Base-by-base conservation (phyloP, 2,797 vertebrate genomes). In the Poliocrania exsul region DNA sequence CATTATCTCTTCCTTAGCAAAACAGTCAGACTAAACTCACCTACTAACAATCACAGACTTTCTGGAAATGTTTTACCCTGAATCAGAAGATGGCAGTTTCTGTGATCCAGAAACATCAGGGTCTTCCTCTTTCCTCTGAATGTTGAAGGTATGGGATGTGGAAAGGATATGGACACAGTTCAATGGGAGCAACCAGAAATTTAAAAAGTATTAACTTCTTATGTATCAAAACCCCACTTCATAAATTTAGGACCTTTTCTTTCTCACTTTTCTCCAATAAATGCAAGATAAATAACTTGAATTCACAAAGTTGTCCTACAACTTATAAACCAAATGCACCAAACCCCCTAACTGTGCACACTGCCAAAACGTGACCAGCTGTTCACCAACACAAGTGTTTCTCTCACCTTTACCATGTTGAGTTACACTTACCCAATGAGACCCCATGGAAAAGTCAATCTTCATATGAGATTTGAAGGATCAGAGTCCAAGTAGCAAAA, bases 401-500 rank as follows among this genome's bases (percentile, higher is more conserved):
- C 56, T 54, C 29, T 53, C 61, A 90, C 62, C 47, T 70, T 49
- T 31, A 53, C 40, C 54, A 9, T 14, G 5, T 0, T 67, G 80
- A 88, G 17, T 46, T 79, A 42, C 53, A 46, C 35, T 44, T 44
- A 70, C 16, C 11, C 56, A 84, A 66, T 11, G 29, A 64, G 21
- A 88, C 46, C 49, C 58, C 56, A 60, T 9, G 35, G 58, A 91
- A 86, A 40, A 90, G 56, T 81, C 77, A 70, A 31, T 78, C 57
- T 91, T 51, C 73, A 28, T 3, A 1, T 37, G 58, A 90, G 65
- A 77, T 40, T 18, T 57, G 77, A 91, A 80, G 28, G 38, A 90
- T 73, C 51, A 64, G 56, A 91, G 58, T 87, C 77, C 73, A 88
- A 90, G 70, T 26, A 81, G 31, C 29, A 90, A 92, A 88, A 60